Percentiles rank a stretch among this genome's conserved stretches.
These are phyloP conservation scores for Tragopan temminckii DNA, from an alignment of 2,797 vertebrate genomes.

Conservation along the genomic window DNA sequence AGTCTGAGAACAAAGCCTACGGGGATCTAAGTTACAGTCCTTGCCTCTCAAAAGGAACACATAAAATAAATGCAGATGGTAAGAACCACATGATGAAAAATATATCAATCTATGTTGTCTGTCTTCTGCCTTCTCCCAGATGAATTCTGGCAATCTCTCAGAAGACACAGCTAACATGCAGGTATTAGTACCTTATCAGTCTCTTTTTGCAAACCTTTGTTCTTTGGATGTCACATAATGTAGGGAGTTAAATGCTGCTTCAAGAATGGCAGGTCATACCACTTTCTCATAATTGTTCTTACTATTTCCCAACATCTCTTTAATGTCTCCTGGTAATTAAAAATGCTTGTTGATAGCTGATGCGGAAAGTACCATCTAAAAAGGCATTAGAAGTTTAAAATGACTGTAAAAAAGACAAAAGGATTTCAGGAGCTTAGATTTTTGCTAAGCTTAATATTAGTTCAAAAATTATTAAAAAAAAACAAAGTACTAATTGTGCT, in stretches of 20 bases:
- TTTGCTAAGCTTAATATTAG: not conserved
- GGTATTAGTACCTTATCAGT: constrained; percentile 60
- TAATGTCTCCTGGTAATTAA: constrained; percentile 51
- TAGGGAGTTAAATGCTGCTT: constrained; percentile 68
- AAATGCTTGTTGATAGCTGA: constrained; percentile 50
- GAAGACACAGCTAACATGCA: constrained; percentile 70
- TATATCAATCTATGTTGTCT: constrained; percentile 52
- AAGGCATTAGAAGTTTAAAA: constrained; percentile 12
- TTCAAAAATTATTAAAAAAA: not conserved
- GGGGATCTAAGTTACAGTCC: constrained; percentile 57
- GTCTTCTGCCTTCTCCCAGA: not conserved
- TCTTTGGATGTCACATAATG: constrained; percentile 71
- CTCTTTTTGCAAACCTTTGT: constrained; percentile 65
- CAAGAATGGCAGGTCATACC: constrained; percentile 58
- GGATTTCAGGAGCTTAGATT: not conserved
- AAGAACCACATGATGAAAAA: constrained; percentile 68
- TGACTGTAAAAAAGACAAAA: not conserved
- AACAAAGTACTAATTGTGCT: not conserved
- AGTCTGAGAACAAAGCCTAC: constrained; percentile 63
- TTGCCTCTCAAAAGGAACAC: constrained; percentile 50
- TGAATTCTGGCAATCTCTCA: constrained; percentile 41
- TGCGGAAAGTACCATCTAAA: not conserved
- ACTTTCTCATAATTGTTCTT: constrained; percentile 64
- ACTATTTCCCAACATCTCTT: constrained; percentile 68
- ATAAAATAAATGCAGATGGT: constrained; percentile 76